phyloP scores from a whole-genome alignment of 2,888 invertebrate species.

The Ornithoptera alexandrae region DNA sequence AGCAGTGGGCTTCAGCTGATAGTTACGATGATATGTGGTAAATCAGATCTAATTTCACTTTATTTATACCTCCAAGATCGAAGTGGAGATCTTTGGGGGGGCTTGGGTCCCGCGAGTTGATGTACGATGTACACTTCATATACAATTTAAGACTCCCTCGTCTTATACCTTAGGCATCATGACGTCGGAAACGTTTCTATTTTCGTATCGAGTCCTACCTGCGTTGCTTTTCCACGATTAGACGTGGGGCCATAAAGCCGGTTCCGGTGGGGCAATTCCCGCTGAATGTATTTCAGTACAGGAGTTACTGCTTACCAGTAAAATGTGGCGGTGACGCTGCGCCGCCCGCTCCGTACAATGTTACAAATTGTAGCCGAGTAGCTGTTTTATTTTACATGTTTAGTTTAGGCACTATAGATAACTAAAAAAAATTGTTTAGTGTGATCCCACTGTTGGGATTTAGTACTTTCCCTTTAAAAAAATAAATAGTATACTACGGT shows the following conservation, averaged over 20 bases:
- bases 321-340: slow-evolving; percentile 21
- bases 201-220: slow-evolving; percentile 57
- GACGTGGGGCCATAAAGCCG: slow-evolving; percentile 45
- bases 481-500: no score
- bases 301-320: slow-evolving; percentile 35
- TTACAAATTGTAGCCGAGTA: slow-evolving; percentile 5
- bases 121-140: no score
- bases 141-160: no score
- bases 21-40: no score
- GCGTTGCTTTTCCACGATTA: slow-evolving; percentile 58
- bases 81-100: no score
- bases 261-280: slow-evolving; percentile 52
- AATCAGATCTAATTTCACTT: no score
- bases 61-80: no score
- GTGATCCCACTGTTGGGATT: no score
- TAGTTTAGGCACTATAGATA: neutral
- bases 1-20: no score
- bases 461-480: no score
- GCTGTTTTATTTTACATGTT: slow-evolving; percentile 8
- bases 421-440: no score
- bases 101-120: no score
- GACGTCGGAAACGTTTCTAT: slow-evolving; percentile 65
- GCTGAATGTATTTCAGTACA: slow-evolving; percentile 40
- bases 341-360: slow-evolving; percentile 11
- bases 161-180: slow-evolving; percentile 35